Base-by-base conservation (phyloP, 2,888 invertebrate species). In the Diploptera punctata region DNA sequence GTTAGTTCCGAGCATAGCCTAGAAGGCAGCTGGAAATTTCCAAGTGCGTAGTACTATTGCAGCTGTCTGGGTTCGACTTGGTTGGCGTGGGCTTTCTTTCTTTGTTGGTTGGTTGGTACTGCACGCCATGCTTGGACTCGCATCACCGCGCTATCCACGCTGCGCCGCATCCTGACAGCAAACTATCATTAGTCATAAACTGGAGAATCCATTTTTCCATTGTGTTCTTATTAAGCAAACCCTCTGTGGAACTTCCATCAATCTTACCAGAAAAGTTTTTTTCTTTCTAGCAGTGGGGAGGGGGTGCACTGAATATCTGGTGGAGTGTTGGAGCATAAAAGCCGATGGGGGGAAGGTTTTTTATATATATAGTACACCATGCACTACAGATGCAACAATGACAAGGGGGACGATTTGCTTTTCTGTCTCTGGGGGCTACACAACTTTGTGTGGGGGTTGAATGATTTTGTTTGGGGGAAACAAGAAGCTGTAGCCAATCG, bases 121-220 rank as follows among this genome's bases (percentile, higher is more conserved):
- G 44, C 52, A 52, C 47, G 52, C 70, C 47, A 44, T 70, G 73
- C 73, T 67, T 24, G 72, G 72, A 33, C 68, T 65, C 44, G 52
- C 74, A 70, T 62, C 69, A 44, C 67, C 44, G 57, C 33, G 19
- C 60, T 19, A 47, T 61, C 65, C 65, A 49, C 38, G 26, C 54
- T 52, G 65, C 33, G 70, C 70, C 47, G 67, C 70, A 68, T 65
- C 65, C 73, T 75, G 76, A 76, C 75, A 76, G 76, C 75, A 9
- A 69, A 73, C 71, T 49, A 75, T 76, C 76, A 76, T 76, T 77
- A 76, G 76, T 76, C 76, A 76, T 77, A 75, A 76, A 73, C 70
- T 71, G 61, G 73, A 70, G 75, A 76, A 74, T 76, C 74, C 76
- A 76, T 76, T 76, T 76, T 76, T 76, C 75, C 70, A 75, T 76